Evolutionary conservation across 2,797 vertebrate genomes (phyloP), one percentile per base, ranked within the genome.

Genomic region (Tauraco hartlaubi): DNA sequence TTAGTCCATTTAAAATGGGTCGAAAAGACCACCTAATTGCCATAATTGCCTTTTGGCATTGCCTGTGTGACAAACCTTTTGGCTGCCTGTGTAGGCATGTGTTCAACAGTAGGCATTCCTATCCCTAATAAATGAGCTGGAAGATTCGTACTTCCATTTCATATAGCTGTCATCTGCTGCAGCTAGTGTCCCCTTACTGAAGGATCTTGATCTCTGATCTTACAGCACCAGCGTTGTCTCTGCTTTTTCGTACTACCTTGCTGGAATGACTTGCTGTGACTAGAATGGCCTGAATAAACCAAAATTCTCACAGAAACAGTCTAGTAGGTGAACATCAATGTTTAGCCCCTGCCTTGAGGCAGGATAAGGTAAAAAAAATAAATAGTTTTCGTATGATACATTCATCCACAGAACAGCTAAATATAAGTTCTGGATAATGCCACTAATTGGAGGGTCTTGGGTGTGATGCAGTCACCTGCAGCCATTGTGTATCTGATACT

Each of bases 11-110:
- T 71, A 33, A 86, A 92, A 52, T 44, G 43, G 92, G 83, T 96
- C 73, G 63, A 22, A 94, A 94, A 48, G 62, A 48, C 71, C 33
- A 63, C 83, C 67, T 92, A 92, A 94, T 92, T 88, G 73, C 63
- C 26, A 11, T 96, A 94, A 94, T 78, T 95, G 74, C 52, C 71
- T 94, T 73, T 77, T 92, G 88, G 92, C 80, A 44, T 19, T 90
- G 88, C 73, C 48, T 55, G 20, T 48, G 55, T 33, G 78, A 21
- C 76, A 90, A 90, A 54, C 61, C 44, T 92, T 78, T 87, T 90
- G 91, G 83, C 91, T 61, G 26, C 33, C 0, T 13, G 18, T 71
- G 48, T 22, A 80, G 48, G 41, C 58, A 39, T 63, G 39, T 81
- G 76, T 41, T 63, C 59, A 52, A 5, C 75, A 56, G 58, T 78